phyloP scores from a whole-genome alignment of 2,797 vertebrate genomes.

The Margarornis squamiger region DNA sequence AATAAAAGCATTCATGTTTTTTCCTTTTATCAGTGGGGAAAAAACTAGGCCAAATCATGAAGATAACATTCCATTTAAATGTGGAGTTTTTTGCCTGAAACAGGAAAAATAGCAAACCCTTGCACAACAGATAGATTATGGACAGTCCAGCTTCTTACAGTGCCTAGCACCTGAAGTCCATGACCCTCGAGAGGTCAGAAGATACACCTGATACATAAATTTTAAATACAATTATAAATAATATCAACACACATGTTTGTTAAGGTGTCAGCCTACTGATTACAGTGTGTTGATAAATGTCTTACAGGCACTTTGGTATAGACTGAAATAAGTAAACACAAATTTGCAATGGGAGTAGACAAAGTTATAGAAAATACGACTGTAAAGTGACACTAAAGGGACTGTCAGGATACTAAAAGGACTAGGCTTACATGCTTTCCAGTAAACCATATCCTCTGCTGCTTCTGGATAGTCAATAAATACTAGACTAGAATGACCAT shows the following conservation, averaged over 20 bases:
- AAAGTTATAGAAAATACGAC: neutral
- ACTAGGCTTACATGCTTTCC: neutral
- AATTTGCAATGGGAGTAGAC: neutral
- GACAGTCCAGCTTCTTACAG: neutral
- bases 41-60: neutral
- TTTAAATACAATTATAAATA: neutral
- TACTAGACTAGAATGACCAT: neutral
- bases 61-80: conserved; percentile 1
- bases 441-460: neutral
- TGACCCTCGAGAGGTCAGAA: neutral
- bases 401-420: neutral
- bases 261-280: neutral
- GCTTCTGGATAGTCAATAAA: neutral
- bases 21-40: neutral
- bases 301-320: neutral
- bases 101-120: neutral
- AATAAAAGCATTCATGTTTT: neutral
- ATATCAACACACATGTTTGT: neutral
- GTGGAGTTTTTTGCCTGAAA: neutral
- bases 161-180: neutral
- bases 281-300: neutral
- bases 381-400: neutral
- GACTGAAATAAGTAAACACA: neutral
- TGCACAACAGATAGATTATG: neutral
- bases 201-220: neutral